Conservation (phyloP, 1,140 invertebrate species). For the Apis dorsata region DNA sequence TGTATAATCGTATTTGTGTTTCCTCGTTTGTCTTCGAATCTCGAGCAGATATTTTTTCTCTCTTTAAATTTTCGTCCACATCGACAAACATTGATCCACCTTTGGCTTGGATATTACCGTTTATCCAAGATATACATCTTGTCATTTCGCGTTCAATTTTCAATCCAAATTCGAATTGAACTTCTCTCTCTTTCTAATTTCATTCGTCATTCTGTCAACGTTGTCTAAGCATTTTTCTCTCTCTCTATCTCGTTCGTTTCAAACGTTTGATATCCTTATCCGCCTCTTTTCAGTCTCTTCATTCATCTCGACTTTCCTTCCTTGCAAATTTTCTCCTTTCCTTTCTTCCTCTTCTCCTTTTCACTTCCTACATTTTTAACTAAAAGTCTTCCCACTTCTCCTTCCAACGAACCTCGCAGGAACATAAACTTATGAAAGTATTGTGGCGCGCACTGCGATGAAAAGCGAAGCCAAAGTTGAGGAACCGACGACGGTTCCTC, state of each 20-base stretch:
- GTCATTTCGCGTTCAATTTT: too few species aligned
- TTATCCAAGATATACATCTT: neutral
- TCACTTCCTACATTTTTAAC: neutral
- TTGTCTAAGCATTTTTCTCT: neutral
- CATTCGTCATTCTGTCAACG: too few species aligned
- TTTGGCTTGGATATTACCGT: neutral
- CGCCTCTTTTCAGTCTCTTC: neutral
- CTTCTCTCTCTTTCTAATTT: too few species aligned
- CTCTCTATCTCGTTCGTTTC: neutral
- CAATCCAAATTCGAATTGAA: too few species aligned
- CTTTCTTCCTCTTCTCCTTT: neutral
- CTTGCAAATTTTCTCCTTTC: neutral
- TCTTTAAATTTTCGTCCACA: neutral
- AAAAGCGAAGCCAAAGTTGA: neutral
- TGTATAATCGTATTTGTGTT: neutral
- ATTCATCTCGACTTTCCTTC: neutral
- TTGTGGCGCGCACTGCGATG: neutral
- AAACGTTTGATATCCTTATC: neutral
- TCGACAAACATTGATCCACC: neutral
- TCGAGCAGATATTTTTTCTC: neutral
- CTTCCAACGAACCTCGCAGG: neutral
- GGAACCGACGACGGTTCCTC: neutral
- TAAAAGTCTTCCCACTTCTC: neutral
- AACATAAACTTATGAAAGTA: slow-evolving; percentile 1
- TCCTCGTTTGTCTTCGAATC: neutral